These are phyloP conservation scores for Myotis lucifugus DNA, from an alignment of 2,113 vertebrate genomes.

Conservation along the genomic window DNA sequence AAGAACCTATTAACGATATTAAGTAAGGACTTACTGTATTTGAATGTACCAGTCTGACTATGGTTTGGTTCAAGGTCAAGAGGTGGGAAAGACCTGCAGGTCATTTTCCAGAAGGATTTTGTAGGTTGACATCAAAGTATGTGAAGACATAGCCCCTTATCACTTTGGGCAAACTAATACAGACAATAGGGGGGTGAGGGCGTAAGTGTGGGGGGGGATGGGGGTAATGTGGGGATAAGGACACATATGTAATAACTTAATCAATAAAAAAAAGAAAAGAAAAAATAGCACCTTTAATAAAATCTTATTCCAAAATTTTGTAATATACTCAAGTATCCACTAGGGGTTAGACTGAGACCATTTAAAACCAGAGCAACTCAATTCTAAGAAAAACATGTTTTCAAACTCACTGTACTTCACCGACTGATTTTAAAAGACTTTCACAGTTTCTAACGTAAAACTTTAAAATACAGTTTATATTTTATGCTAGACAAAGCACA, in stretches of 20 bases:
- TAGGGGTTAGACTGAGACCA: slow-evolving; percentile 80
- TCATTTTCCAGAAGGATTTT: slow-evolving; percentile 35
- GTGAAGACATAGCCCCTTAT: neutral
- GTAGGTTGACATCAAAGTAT: neutral
- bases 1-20: neutral
- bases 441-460: neutral
- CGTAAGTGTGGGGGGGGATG: too few species aligned
- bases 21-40: neutral
- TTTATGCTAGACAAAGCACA: slow-evolving; percentile 25
- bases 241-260: too few species aligned
- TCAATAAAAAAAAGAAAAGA: too few species aligned
- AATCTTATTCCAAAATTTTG: slow-evolving; percentile 62
- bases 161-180: neutral
- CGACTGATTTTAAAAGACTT: slow-evolving; percentile 15
- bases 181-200: too few species aligned
- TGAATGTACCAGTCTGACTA: neutral
- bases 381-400: slow-evolving; percentile 23
- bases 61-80: neutral
- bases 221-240: too few species aligned
- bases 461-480: neutral
- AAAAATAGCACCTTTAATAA: neutral
- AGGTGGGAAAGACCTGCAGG: neutral
- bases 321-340: slow-evolving; percentile 75
- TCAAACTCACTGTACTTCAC: slow-evolving; percentile 33
- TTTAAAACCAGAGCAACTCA: slow-evolving; percentile 54